Evolutionary conservation across 2,797 vertebrate genomes (phyloP).

Genomic region (Knipowitschia caucasica): DNA sequence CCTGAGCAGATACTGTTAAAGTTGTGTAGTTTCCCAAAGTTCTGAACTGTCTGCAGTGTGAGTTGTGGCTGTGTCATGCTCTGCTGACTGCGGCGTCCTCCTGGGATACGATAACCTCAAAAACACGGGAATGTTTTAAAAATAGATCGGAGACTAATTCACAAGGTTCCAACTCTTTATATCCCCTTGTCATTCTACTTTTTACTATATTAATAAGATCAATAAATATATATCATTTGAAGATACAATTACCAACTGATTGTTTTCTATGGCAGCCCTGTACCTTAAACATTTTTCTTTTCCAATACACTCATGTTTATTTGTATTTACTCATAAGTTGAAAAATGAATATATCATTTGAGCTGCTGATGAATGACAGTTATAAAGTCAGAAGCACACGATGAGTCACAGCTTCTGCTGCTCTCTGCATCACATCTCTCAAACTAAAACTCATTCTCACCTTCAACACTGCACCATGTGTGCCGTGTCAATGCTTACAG

Average conservation of each 20-base stretch:
- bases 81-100: constrained; percentile 37
- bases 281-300: no score
- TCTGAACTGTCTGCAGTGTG: constrained; percentile 32
- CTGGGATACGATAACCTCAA: constrained; percentile 18
- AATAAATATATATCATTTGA: no score
- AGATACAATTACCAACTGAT: no score
- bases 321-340: neutral
- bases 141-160: neutral
- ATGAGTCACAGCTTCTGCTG: neutral
- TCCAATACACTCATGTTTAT: neutral
- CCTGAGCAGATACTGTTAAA: neutral
- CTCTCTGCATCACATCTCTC: constrained; percentile 17
- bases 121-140: constrained; percentile 17
- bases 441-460: neutral
- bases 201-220: no score
- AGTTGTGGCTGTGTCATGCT: constrained; percentile 40
- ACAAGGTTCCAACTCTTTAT: neutral
- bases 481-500: neutral
- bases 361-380: constrained; percentile 17
- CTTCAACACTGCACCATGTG: neutral
- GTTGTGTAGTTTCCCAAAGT: constrained; percentile 29
- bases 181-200: neutral
- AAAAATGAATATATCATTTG: neutral
- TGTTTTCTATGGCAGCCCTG: no score
- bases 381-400: constrained; percentile 11